Evolutionary conservation across 2,888 invertebrate genomes (phyloP).

Genomic region (Tetramorium bicarinatum): DNA sequence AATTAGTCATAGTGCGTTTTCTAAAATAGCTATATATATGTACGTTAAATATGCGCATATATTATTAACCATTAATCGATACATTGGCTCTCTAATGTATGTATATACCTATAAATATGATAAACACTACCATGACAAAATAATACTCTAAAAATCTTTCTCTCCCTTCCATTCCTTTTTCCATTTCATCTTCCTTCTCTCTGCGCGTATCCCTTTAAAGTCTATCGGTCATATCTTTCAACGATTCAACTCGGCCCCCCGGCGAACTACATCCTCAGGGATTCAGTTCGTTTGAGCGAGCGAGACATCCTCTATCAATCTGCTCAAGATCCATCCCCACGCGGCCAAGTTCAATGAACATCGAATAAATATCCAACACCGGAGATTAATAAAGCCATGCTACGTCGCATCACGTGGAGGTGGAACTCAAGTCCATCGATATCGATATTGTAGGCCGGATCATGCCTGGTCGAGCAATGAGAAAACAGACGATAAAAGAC

Average conservation of each 20-base stretch:
- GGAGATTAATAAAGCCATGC: constrained; percentile 17
- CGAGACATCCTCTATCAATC: constrained; percentile 39
- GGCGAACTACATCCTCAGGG: not conserved
- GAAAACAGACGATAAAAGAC: constrained; percentile 10
- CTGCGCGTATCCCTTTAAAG: constrained; percentile 12
- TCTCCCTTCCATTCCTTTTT: constrained; percentile 11
- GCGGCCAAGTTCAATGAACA: constrained; percentile 29
- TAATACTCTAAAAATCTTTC: constrained; percentile 54
- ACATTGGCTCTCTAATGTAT: constrained; percentile 39
- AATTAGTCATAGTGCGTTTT: constrained; percentile 60
- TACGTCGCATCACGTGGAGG: constrained; percentile 24
- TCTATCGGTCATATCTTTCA: constrained; percentile 15
- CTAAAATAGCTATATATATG: constrained; percentile 55
- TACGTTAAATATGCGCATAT: constrained; percentile 59
- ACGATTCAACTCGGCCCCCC: constrained; percentile 28
- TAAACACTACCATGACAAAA: constrained; percentile 60
- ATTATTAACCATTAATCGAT: constrained; percentile 62
- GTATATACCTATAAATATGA: constrained; percentile 58
- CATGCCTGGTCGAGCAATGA: constrained; percentile 38
- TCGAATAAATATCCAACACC: constrained; percentile 30
- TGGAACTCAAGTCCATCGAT: constrained; percentile 14
- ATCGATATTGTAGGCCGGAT: constrained; percentile 58
- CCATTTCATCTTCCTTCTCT: constrained; percentile 18
- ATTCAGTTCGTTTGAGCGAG: constrained; percentile 40
- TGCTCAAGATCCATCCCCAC: constrained; percentile 8